Evolutionary conservation across 2,888 invertebrate species (phyloP), one percentile per base, ranked within the genome.

Genomic region (Exocentrus adspersus): DNA sequence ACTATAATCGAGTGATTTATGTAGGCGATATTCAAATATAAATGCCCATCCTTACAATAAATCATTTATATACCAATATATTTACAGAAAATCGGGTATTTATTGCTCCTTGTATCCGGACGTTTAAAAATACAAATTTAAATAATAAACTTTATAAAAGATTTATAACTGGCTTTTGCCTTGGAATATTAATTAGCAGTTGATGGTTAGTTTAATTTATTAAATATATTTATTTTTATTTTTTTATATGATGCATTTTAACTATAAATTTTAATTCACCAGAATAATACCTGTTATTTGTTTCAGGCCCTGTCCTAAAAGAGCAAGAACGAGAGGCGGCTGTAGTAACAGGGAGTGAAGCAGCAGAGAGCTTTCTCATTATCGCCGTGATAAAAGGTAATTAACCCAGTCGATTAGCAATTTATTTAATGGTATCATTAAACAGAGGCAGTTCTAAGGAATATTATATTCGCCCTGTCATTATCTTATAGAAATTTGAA

Each of bases 331-430:
- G 21, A 48, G 14, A 48, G 7, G 28, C 51, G 3, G n/a, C 10
- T 12, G 51, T 51, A 19, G 16, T 5, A 16, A n/a, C n/a, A n/a
- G n/a, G n/a, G n/a, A 20, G n/a, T 19, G 17, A 17, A 6, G 21
- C 48, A n/a, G n/a, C n/a, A n/a, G 52, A 9, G 37, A 50, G 12
- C 21, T 24, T 5, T 54, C 24, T 54, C 42, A 28, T 14, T 54
- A 16, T 54, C 54, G 43, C 30, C 28, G 2, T 54, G 43, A 43
- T 43, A 54, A 54, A 54, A 54, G 54, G 54, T 54, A 54, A 54
- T 43, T 54, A 54, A 54, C 24, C 54, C 24, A 19, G 16, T 21
- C 43, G 28, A 43, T 54, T 37, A 43, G 43, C 43, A 54, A 54
- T 54, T 24, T 54, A 43, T 43, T 54, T 28, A 43, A 24, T 28